Conservation (phyloP, 1,140 invertebrate genomes). For the Plectus sambesii region DNA sequence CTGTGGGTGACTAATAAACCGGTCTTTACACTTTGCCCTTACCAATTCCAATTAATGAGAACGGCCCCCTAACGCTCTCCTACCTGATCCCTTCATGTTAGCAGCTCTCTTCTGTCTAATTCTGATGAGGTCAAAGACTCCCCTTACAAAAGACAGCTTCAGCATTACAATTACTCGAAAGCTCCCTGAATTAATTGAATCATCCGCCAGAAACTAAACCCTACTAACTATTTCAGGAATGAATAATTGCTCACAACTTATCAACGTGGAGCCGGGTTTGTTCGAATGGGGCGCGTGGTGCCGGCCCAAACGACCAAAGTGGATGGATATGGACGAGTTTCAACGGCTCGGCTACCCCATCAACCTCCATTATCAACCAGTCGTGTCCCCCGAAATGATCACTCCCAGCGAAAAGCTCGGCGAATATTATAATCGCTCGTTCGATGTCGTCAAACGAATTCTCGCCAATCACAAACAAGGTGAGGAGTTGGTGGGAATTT, state of each 20-base stretch:
- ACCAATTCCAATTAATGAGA: background rate
- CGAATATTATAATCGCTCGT: conserved; percentile 1
- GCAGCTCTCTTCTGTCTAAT: background rate
- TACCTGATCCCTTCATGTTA: background rate
- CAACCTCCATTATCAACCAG: background rate
- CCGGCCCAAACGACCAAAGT: background rate
- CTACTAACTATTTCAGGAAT: background rate
- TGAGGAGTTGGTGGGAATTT: no score
- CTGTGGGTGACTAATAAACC: background rate
- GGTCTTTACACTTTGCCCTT: background rate
- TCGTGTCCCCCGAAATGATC: background rate
- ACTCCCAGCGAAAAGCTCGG: background rate
- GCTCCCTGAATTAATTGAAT: background rate
- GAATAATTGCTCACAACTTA: background rate
- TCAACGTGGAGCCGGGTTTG: conserved; percentile 15
- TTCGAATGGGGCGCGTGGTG: conserved; percentile 12
- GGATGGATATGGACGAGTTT: background rate
- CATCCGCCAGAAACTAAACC: no score
- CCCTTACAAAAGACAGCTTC: background rate
- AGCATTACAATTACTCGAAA: background rate
- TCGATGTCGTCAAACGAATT: no score
- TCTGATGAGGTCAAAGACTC: background rate
- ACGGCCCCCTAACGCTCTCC: background rate
- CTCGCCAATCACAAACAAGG: no score
- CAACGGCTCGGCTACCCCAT: background rate